Base-by-base conservation (phyloP, 2,797 vertebrate genomes). In the Rhinella marina region DNA sequence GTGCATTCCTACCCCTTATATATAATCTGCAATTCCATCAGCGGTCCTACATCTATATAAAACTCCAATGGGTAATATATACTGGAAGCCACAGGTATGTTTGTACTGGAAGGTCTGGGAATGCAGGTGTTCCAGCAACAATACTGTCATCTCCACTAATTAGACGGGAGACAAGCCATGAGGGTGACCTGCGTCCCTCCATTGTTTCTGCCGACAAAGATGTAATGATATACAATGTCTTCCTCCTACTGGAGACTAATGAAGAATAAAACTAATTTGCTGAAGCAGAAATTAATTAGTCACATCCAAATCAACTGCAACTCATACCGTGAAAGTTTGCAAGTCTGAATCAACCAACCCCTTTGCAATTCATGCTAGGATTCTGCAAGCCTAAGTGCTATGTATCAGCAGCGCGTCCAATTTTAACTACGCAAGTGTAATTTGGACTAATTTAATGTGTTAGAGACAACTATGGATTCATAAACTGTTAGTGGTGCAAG, bases 221-320 rank as follows among this genome's bases (percentile, higher is more conserved):
- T 92, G 92, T 94, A 95, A 95, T 95, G 91, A 94, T 94, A 94
- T 93, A 92, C 91, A 93, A 93, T 92, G 92, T 92, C 93, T 93
- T 92, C 90, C 91, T 94, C 93, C 92, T 93, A 93, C 93, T 94
- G 93, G 92, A 94, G 92, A 93, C 90, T 94, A 95, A 94, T 92
- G 92, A 95, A 93, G 93, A 95, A 94, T 92, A 94, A 95, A 95
- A 93, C 93, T 94, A 94, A 96, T 95, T 95, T 95, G 93, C 93
- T 23, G 78, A 90, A 94, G 91, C 90, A 93, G 93, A 94, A 95
- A 94, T 93, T 95, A 95, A 95, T 95, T 95, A 95, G 94, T 94
- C 89, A 94, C 92, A 94, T 94, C 93, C 94, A 89, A 92, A 93
- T 94, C 23, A 3, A 94, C 92, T 93, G 90, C 92, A 93, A 87